A percentile compares a stretch with the other conserved stretches of the same genome.
Conservation (phyloP, 2,888 invertebrate genomes). For the Sphinx pinastri region DNA sequence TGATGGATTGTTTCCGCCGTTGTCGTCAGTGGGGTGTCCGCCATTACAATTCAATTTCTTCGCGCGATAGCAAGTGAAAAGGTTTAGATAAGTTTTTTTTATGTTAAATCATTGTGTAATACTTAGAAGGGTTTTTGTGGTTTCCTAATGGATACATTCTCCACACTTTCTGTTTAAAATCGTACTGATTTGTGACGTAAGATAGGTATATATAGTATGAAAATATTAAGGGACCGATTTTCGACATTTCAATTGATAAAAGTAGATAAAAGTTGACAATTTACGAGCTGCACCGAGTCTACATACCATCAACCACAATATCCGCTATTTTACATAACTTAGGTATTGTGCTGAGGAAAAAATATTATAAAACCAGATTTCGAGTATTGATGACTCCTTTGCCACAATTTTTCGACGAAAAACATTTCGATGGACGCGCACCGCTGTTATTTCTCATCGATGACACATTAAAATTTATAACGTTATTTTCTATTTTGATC, state of each 20-base stretch:
- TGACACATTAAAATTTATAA: slow-evolving; percentile 16
- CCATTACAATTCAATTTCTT: slow-evolving; percentile 74
- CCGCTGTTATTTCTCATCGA: slow-evolving; percentile 11
- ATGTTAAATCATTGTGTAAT: neutral
- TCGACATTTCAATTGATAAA: too few species aligned
- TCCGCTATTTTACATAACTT: too few species aligned
- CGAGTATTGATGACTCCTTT: neutral
- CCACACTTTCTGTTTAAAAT: slow-evolving; percentile 13
- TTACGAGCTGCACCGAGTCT: too few species aligned
- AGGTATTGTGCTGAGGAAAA: neutral
- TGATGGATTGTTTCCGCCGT: slow-evolving; percentile 71
- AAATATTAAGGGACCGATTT: neutral
- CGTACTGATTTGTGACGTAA: neutral
- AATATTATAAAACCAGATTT: neutral
- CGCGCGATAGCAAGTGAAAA: slow-evolving; percentile 20
- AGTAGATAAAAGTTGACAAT: too few species aligned
- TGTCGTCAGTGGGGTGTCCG: slow-evolving; percentile 42
- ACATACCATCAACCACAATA: too few species aligned
- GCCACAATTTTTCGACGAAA: neutral
- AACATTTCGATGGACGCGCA: neutral
- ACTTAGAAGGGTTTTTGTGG: slow-evolving; percentile 8
- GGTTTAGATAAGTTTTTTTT: slow-evolving; percentile 22
- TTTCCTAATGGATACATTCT: slow-evolving; percentile 14
- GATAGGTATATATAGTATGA: neutral
- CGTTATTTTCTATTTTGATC: slow-evolving; percentile 19